phyloP scores from a whole-genome alignment of 2,797 vertebrate genomes.

The Urophycis tenuis region DNA sequence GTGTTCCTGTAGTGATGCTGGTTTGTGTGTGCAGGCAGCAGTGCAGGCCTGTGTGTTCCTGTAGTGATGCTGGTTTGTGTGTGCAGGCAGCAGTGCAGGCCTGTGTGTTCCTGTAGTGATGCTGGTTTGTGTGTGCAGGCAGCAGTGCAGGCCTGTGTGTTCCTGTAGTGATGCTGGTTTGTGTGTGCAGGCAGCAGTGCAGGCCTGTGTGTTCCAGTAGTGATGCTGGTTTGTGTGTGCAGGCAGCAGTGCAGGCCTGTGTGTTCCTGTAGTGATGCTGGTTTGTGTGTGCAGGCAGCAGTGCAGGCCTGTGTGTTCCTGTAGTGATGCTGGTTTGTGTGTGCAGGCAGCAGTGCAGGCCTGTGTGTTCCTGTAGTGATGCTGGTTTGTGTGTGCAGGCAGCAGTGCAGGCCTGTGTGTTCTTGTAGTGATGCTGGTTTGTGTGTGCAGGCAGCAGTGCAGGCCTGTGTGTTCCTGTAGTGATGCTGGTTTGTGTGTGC shows the following conservation, averaged over 20 bases:
- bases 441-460: slow-evolving; percentile 80
- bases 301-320: slow-evolving; percentile 93
- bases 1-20: slow-evolving; percentile 83
- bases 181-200: slow-evolving; percentile 80
- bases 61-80: slow-evolving; percentile 57
- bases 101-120: slow-evolving; percentile 87
- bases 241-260: slow-evolving; percentile 90
- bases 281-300: slow-evolving; percentile 74
- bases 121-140: slow-evolving; percentile 65
- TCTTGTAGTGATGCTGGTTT: slow-evolving; percentile 46
- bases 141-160: slow-evolving; percentile 91
- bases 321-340: slow-evolving; percentile 57
- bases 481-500: slow-evolving; percentile 38
- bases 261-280: slow-evolving; percentile 83
- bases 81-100: slow-evolving; percentile 89
- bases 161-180: slow-evolving; percentile 73
- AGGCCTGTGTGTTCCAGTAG: slow-evolving; percentile 95
- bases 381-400: slow-evolving; percentile 65
- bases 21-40: slow-evolving; percentile 74
- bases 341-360: slow-evolving; percentile 89
- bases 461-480: slow-evolving; percentile 95
- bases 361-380: slow-evolving; percentile 87
- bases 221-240: slow-evolving; percentile 38
- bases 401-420: slow-evolving; percentile 91
- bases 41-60: slow-evolving; percentile 93